phyloP scores from a whole-genome alignment of 2,113 vertebrate genomes.

The Heteronetta atricapilla region DNA sequence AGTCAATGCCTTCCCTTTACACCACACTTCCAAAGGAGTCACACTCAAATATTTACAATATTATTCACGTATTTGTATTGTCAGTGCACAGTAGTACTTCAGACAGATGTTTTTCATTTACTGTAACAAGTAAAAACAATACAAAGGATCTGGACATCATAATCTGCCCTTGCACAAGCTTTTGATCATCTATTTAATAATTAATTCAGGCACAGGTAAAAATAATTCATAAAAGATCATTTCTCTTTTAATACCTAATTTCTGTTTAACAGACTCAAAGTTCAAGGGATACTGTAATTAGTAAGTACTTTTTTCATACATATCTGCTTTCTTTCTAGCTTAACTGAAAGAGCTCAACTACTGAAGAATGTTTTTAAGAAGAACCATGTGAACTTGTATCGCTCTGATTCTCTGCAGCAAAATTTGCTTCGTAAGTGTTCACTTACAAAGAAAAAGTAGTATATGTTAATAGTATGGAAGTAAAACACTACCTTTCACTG shows the following conservation, averaged over 20 bases:
- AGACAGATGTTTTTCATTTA: not conserved
- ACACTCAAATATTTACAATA: not conserved
- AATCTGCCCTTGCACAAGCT: not conserved
- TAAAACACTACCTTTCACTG: not conserved
- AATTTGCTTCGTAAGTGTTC: slow-evolving; percentile 93
- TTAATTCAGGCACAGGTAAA: not conserved
- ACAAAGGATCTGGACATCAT: not conserved
- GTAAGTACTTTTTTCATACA: not conserved
- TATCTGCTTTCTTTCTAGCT: slow-evolving; percentile 72
- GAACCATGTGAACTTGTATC: slow-evolving; percentile 93
- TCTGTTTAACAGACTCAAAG: not conserved
- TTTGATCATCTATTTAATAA: not conserved
- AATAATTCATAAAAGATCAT: not conserved
- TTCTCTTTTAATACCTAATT: slow-evolving; percentile 28
- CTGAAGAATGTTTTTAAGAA: slow-evolving; percentile 99
- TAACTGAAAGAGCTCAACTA: slow-evolving; percentile 94
- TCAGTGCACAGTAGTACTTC: not conserved
- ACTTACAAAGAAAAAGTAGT: not conserved
- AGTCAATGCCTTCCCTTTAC: not conserved
- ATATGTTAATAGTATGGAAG: not conserved
- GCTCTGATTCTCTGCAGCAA: slow-evolving; percentile 94
- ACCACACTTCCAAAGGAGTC: not conserved
- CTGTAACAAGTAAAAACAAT: not conserved
- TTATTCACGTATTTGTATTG: not conserved
- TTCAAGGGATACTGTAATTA: not conserved